Conservation (phyloP, 2,797 vertebrate species). For the Knipowitschia caucasica region DNA sequence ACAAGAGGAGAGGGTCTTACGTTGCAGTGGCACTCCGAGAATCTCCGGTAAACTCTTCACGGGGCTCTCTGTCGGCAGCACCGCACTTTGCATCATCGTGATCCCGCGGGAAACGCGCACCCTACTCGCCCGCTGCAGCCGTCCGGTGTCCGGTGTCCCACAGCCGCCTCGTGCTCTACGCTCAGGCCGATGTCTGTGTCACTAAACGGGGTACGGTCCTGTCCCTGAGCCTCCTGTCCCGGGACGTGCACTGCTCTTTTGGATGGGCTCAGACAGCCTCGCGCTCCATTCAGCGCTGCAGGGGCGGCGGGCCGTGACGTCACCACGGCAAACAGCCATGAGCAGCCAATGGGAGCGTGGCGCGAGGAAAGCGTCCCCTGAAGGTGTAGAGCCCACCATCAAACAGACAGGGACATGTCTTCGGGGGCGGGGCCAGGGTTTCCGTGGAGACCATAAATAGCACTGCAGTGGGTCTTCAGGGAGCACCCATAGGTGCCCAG, state of each 20-base stretch:
- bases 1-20: conserved; percentile 77
- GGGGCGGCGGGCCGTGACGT: conserved; percentile 87
- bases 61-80: conserved; percentile 88
- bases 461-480: conserved; percentile 65
- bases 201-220: conserved; percentile 6
- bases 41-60: conserved; percentile 96
- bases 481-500: not conserved
- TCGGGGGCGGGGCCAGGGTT: conserved; percentile 65
- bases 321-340: conserved; percentile 75
- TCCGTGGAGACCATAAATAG: conserved; percentile 63
- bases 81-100: conserved; percentile 97
- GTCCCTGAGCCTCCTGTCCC: conserved; percentile 43
- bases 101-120: conserved; percentile 67
- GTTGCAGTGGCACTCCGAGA: conserved; percentile 95
- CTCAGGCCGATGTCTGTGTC: conserved; percentile 1
- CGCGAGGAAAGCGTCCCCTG: conserved; percentile 49
- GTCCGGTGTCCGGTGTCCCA: conserved; percentile 62
- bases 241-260: conserved; percentile 70
- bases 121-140: conserved; percentile 62
- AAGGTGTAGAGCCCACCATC: conserved; percentile 32
- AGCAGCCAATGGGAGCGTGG: conserved; percentile 67
- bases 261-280: conserved; percentile 77
- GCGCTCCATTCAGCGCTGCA: conserved; percentile 93
- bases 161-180: not conserved
- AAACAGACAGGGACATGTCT: conserved; percentile 47